phyloP scores from a whole-genome alignment of 2,888 invertebrate species.

The Achlya flavicornis region DNA sequence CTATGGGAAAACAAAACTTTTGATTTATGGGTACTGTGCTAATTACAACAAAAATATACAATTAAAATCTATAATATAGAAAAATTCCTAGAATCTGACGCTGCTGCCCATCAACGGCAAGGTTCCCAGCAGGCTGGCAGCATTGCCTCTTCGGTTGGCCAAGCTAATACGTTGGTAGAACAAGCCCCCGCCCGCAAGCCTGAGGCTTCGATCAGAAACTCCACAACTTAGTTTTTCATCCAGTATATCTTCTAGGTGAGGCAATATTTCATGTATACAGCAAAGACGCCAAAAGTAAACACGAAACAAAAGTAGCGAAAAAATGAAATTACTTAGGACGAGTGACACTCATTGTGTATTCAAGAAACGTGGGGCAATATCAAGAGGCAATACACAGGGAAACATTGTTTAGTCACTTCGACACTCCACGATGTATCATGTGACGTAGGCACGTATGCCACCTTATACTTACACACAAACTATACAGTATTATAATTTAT shows the following conservation, averaged over 20 bases:
- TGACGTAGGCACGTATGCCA: constrained; percentile 3
- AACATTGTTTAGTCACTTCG: constrained; percentile 9
- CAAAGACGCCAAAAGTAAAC: background rate
- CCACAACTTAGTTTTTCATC: background rate
- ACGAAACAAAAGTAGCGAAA: background rate
- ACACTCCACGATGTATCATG: background rate
- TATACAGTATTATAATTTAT: background rate
- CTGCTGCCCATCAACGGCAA: no score
- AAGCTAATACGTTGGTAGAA: no score
- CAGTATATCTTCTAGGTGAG: background rate
- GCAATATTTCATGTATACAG: background rate
- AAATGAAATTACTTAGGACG: constrained; percentile 10
- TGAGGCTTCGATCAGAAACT: no score
- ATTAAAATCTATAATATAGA: no score
- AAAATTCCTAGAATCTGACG: no score
- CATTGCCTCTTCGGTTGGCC: no score
- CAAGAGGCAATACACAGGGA: background rate
- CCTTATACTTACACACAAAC: no score
- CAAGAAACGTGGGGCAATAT: constrained; percentile 8
- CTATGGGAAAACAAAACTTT: no score
- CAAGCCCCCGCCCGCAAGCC: no score
- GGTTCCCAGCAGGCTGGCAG: no score
- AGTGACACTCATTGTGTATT: constrained; percentile 4
- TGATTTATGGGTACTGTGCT: no score
- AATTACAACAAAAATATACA: no score